Percentiles rank a stretch among this genome's conserved stretches.
These are phyloP conservation scores for Grallaria varia DNA, from an alignment of 2,113 vertebrate genomes.

Conservation along the genomic window DNA sequence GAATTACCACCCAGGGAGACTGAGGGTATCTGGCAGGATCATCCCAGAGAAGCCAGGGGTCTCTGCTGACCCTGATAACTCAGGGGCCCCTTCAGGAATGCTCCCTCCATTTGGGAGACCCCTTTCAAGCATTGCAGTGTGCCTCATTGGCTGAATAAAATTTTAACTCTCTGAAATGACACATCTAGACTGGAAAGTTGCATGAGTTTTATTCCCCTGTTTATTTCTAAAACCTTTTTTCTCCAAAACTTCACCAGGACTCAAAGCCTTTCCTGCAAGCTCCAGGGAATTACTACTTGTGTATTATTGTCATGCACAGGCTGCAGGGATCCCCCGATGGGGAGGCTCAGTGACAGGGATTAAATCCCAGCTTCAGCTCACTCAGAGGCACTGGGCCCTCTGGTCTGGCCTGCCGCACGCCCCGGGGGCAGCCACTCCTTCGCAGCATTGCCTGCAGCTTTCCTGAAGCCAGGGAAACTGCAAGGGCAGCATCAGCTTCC, in stretches of 20 bases:
- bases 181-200: background rate
- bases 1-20: background rate
- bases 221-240: background rate
- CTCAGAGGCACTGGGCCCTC: accelerated
- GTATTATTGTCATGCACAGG: background rate
- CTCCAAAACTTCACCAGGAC: background rate
- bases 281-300: background rate
- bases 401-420: accelerated
- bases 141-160: background rate
- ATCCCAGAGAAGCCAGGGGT: background rate
- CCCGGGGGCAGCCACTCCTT: background rate
- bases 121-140: background rate
- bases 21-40: background rate
- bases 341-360: background rate
- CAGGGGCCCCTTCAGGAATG: background rate
- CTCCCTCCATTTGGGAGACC: background rate
- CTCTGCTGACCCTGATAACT: background rate
- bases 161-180: background rate
- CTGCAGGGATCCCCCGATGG: background rate
- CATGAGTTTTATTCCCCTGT: background rate
- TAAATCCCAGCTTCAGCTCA: background rate
- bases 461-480: background rate
- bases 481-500: accelerated
- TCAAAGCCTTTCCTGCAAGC: background rate
- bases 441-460: background rate